A percentile compares a stretch with the other conserved stretches of the same genome.
phyloP scores from a whole-genome alignment of 2,113 vertebrate species.

The Sapayoa aenigma region DNA sequence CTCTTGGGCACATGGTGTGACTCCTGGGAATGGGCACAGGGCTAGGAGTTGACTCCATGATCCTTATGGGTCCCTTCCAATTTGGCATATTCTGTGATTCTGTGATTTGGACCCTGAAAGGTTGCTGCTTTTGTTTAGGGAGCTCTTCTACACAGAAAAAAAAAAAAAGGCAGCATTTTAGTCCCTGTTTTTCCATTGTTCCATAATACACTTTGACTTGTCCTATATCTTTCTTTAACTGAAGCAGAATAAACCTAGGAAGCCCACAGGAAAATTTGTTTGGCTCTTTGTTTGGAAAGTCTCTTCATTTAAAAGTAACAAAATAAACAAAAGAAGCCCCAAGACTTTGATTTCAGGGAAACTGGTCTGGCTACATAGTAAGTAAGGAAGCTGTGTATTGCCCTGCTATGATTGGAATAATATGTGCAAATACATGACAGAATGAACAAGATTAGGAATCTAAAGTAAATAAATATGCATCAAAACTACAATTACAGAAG shows the following conservation, averaged over 20 bases:
- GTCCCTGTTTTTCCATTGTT: conserved; percentile 10
- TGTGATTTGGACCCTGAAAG: background rate
- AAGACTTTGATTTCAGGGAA: conserved; percentile 24
- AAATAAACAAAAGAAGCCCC: conserved; percentile 29
- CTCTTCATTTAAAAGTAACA: background rate
- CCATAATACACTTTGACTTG: conserved; percentile 25
- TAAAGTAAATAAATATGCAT: background rate
- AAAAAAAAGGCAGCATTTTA: background rate
- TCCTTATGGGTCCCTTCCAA: too few species aligned
- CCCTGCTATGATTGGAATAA: background rate
- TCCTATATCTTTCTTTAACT: conserved; percentile 52
- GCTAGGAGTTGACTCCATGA: too few species aligned
- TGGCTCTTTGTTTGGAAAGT: conserved; percentile 46
- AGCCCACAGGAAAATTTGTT: conserved; percentile 17
- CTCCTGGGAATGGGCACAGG: too few species aligned
- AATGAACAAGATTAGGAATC: conserved; percentile 16
- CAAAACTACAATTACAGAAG: conserved; percentile 27
- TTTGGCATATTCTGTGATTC: too few species aligned
- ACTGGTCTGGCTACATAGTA: background rate
- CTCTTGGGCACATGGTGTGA: too few species aligned
- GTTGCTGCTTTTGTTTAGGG: background rate
- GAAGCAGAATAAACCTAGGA: conserved; percentile 56
- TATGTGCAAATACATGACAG: background rate
- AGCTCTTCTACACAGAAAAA: background rate
- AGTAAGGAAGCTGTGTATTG: background rate